Base-by-base conservation (phyloP, 2,113 vertebrate genomes). In the Crotophaga sulcirostris region DNA sequence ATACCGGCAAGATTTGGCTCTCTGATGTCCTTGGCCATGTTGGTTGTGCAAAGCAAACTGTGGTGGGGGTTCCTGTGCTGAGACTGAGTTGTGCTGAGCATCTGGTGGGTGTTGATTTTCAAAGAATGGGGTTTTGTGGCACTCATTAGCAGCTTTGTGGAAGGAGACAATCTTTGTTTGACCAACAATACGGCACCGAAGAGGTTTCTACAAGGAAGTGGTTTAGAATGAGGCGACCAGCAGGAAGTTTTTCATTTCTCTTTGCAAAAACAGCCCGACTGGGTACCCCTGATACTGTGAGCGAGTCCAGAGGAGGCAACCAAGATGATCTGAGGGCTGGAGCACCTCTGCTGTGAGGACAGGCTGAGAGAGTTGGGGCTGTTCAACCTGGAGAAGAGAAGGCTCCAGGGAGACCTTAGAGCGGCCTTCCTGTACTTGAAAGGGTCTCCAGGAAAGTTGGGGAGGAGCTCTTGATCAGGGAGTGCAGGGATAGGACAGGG, bases 121-220 rank as follows among this genome's bases (percentile, higher is more conserved):
- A 25, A 86, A 78, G 60, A 63, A 25, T 1, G 3, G 33, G 49
- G 15, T 10, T 69, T 63, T 56, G 42, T 58, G n/a, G 24, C n/a
- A 11, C 11, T 72, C 25, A 1, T 17, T 28, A 56, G 51, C 13
- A 58, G 54, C 36, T 51, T 52, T 62, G 25, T 31, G 25, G 23
- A 5, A 58, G 42, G 69, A 63, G 29, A 17, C 28, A 2, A 9
- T 25, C 29, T 34, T 52, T 6, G 6, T 70, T 51, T 51, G 54
- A 25, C n/a, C 23, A 17, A 7, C 24, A 17, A 34, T 19, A 9
- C 0, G 0, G 40, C 17, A 33, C 21, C 56, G 13, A 4, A 54
- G 54, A 33, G 3, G 11, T 36, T 55, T 28, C 63, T 56, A 15
- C 21, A 58, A 12, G 49, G 49, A 5, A 16, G 42, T 31, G 28